Evolutionary conservation across 1,140 invertebrate genomes (phyloP).

Genomic region (Apis laboriosa): DNA sequence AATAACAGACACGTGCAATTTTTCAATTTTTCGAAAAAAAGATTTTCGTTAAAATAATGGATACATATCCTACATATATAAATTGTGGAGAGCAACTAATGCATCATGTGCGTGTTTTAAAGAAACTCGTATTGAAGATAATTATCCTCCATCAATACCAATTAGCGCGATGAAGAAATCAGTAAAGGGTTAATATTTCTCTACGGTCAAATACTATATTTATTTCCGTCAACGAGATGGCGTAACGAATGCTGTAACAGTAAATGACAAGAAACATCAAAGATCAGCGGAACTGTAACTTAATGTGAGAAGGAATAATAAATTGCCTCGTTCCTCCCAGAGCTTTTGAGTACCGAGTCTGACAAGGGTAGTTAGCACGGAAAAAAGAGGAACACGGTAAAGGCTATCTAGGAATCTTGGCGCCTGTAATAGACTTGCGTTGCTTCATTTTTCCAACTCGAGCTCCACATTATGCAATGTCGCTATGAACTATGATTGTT

Average conservation of each 20-base stretch:
- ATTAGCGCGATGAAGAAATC: not conserved
- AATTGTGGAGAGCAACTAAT: no score
- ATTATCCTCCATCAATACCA: not conserved
- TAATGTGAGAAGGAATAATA: slow-evolving; percentile 24
- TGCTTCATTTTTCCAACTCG: slow-evolving; percentile 45
- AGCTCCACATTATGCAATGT: slow-evolving; percentile 46
- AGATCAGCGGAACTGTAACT: slow-evolving; percentile 9
- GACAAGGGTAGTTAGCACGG: slow-evolving; percentile 30
- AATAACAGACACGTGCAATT: no score
- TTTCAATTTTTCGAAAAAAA: no score
- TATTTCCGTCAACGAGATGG: not conserved
- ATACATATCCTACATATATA: no score
- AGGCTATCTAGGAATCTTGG: slow-evolving; percentile 47
- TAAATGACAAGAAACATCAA: slow-evolving; percentile 6
- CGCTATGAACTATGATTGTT: slow-evolving; percentile 45
- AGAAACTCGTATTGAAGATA: no score
- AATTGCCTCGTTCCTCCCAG: slow-evolving; percentile 9
- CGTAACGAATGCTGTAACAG: not conserved
- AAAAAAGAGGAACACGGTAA: slow-evolving; percentile 35
- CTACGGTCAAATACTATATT: not conserved
- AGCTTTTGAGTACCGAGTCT: slow-evolving; percentile 12
- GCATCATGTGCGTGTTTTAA: no score
- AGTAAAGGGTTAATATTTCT: not conserved
- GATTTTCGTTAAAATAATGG: no score
- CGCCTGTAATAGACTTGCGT: slow-evolving; percentile 35